Percentiles rank a stretch among this genome's conserved stretches.
Conservation (phyloP, 1,140 invertebrate species). For the Homarus americanus region DNA sequence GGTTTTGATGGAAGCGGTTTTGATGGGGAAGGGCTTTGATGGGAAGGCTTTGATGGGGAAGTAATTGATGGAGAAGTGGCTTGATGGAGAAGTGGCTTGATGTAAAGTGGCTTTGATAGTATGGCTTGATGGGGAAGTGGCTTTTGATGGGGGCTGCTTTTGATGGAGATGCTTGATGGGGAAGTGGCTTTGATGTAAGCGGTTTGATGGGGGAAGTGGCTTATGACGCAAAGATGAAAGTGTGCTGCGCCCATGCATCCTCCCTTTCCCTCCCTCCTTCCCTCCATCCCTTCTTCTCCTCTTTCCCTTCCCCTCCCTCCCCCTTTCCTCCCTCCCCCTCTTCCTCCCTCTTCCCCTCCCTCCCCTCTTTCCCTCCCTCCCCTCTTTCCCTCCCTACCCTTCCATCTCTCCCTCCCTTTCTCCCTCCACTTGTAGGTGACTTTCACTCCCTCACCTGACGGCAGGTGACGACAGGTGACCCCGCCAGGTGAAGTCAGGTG, state of each 20-base stretch:
- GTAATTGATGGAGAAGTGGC: no score
- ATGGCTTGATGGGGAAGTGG: no score
- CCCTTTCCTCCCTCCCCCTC: not conserved
- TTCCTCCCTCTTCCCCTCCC: not conserved
- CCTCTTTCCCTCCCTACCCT: no score
- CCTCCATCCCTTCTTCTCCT: no score
- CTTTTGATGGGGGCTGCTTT: no score
- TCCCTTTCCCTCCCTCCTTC: not conserved
- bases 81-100: no score
- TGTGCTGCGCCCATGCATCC: not conserved
- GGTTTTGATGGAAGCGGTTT: no score
- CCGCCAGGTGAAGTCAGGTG: no score
- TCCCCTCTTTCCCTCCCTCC: not conserved
- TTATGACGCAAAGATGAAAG: not conserved
- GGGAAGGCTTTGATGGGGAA: no score
- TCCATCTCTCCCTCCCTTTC: not conserved
- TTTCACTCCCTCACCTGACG: not conserved
- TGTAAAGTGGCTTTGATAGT: no score
- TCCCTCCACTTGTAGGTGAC: not conserved
- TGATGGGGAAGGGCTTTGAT: no score
- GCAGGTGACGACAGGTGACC: no score
- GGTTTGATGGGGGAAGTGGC: not conserved
- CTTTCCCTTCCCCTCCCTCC: not conserved
- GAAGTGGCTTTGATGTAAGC: not conserved
- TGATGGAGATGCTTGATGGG: not conserved